These are phyloP conservation scores for Galaxea fascicularis DNA, from an alignment of 92 coral and sea anemone species.

Conservation along the genomic window DNA sequence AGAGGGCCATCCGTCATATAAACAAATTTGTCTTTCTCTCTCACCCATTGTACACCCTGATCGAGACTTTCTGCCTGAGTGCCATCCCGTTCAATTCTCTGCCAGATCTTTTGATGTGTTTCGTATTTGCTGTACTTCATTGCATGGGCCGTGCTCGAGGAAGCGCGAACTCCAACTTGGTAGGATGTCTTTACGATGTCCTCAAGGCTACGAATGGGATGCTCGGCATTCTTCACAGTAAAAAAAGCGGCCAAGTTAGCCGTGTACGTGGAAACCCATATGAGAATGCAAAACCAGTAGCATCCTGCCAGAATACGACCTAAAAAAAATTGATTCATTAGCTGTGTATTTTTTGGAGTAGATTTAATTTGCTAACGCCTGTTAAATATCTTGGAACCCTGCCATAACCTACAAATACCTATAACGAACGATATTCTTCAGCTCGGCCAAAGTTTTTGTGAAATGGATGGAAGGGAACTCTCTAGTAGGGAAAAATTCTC, in stretches of 20 bases:
- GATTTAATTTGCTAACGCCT: too few relatives aligned
- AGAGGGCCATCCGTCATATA: conserved; percentile 76
- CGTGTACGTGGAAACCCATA: conserved; percentile 87
- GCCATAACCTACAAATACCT: too few relatives aligned
- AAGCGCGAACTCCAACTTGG: conserved; percentile 35
- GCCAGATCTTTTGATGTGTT: conserved; percentile 34
- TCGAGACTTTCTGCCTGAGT: conserved; percentile 8
- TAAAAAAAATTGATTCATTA: not conserved
- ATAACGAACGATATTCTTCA: too few relatives aligned
- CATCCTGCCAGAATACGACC: conserved; percentile 85
- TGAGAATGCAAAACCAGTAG: conserved; percentile 85
- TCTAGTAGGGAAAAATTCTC: too few relatives aligned
- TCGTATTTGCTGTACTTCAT: conserved; percentile 39
- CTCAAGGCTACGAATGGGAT: conserved; percentile 57
- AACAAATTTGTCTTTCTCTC: conserved; percentile 51
- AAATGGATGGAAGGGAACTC: too few relatives aligned
- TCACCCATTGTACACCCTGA: conserved; percentile 58
- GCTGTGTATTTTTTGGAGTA: too few relatives aligned
- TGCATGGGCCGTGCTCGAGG: conserved; percentile 55
- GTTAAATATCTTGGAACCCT: too few relatives aligned
- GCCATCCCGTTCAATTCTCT: conserved; percentile 7
- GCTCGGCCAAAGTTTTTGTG: too few relatives aligned
- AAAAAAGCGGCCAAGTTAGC: conserved; percentile 88
- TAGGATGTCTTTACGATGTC: conserved; percentile 61
- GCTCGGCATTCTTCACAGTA: conserved; percentile 53